A percentile compares a stretch with the other conserved stretches of the same genome.
These are phyloP conservation scores for Zaprionus camerounensis DNA, from an alignment of 1,140 invertebrate genomes.

Conservation along the genomic window DNA sequence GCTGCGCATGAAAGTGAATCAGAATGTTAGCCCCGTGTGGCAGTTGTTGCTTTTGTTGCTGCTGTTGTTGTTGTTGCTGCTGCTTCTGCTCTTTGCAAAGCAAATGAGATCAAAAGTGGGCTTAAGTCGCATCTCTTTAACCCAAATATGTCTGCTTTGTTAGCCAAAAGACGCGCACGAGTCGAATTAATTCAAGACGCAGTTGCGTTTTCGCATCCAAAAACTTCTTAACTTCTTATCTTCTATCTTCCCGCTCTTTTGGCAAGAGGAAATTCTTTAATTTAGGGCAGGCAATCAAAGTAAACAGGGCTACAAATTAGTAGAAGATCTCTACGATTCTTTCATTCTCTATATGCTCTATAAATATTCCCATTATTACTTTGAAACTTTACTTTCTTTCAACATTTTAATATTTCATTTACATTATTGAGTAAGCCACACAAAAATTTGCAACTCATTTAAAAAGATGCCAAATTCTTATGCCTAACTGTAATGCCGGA, in stretches of 20 bases:
- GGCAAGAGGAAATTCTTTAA: slow-evolving; percentile 22
- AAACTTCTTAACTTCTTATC: neutral
- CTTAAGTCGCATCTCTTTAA: slow-evolving; percentile 80
- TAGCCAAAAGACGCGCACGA: slow-evolving; percentile 42
- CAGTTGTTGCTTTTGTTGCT: slow-evolving; percentile 32
- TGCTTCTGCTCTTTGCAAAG: slow-evolving; percentile 58
- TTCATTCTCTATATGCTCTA: neutral
- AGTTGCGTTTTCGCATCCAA: slow-evolving; percentile 17
- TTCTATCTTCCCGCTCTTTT: slow-evolving; percentile 1
- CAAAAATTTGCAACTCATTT: slow-evolving; percentile 16
- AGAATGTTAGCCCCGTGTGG: slow-evolving; percentile 57
- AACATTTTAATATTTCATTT: too few species aligned
- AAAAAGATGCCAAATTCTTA: slow-evolving; percentile 30
- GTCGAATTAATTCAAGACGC: slow-evolving; percentile 14
- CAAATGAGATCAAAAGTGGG: slow-evolving; percentile 81
- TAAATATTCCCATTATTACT: too few species aligned
- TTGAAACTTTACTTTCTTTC: too few species aligned
- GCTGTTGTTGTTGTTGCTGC: slow-evolving; percentile 23
- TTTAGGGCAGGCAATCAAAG: neutral
- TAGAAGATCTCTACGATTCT: neutral
- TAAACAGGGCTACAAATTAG: neutral
- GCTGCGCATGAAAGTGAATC: slow-evolving; percentile 80
- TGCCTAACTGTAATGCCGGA: slow-evolving; percentile 10
- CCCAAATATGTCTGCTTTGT: slow-evolving; percentile 72
- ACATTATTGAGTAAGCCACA: neutral